phyloP scores from a whole-genome alignment of 1,140 invertebrate genomes.

The Drosophila sp. region DNA sequence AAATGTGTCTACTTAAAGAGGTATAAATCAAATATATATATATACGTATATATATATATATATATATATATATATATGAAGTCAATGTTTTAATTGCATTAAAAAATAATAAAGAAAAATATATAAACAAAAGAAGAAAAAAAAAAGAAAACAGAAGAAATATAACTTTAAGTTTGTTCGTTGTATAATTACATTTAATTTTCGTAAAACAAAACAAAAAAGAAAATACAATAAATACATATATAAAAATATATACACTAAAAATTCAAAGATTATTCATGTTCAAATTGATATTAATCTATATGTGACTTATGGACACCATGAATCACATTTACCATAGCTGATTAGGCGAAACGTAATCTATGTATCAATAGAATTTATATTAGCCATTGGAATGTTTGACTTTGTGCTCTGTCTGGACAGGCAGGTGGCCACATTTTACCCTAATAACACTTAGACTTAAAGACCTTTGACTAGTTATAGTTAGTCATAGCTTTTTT shows the following conservation, averaged over 20 bases:
- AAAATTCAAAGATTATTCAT: conserved; percentile 31
- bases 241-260: conserved; percentile 41
- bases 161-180: conserved; percentile 77
- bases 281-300: neutral
- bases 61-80: conserved; percentile 57
- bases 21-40: conserved; percentile 50
- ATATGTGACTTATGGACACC: no score
- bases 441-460: no score
- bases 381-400: no score
- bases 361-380: no score
- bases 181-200: conserved; percentile 79
- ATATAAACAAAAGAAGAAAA: conserved; percentile 17
- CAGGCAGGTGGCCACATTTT: no score
- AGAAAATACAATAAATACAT: conserved; percentile 62
- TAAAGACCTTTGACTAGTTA: no score
- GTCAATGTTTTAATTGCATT: conserved; percentile 80
- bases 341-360: no score
- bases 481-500: no score
- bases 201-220: conserved; percentile 63
- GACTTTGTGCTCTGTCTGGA: no score
- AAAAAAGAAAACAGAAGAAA: conserved; percentile 33
- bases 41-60: conserved; percentile 31
- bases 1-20: conserved; percentile 57
- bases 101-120: conserved; percentile 40
- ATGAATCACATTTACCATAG: neutral